A percentile compares a stretch with the other conserved stretches of the same genome.
These are phyloP conservation scores for Ophion ventricosus DNA, from an alignment of 2,888 invertebrate species.

Conservation along the genomic window DNA sequence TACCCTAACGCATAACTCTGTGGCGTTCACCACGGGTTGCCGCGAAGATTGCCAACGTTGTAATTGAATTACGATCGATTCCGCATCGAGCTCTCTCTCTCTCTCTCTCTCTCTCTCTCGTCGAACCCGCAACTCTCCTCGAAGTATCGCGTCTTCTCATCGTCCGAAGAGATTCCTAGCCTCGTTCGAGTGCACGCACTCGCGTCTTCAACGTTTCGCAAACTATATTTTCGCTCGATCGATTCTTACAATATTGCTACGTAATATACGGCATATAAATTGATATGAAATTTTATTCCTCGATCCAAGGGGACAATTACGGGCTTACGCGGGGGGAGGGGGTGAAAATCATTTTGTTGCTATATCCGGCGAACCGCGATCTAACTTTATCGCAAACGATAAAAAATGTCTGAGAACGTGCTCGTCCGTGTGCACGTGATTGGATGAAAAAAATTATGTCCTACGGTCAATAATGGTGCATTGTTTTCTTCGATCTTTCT, in stretches of 20 bases:
- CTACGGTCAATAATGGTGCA: too few species aligned
- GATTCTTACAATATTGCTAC: constrained; percentile 14
- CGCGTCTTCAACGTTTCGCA: constrained; percentile 47
- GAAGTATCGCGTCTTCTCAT: constrained; percentile 48
- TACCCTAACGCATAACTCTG: constrained; percentile 71
- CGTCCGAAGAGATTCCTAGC: constrained; percentile 14
- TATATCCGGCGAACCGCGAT: too few species aligned
- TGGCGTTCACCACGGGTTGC: constrained; percentile 68
- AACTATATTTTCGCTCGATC: constrained; percentile 61
- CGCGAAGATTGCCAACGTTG: constrained; percentile 71
- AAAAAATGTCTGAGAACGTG: too few species aligned
- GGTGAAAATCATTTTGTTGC: too few species aligned
- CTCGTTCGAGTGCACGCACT: constrained; percentile 19
- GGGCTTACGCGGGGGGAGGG: too few species aligned
- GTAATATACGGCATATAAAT: neutral
- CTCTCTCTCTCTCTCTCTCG: constrained; percentile 28
- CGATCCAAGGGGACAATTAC: constrained; percentile 2
- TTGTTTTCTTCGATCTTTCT: neutral
- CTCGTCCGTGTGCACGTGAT: too few species aligned
- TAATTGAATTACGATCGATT: constrained; percentile 73
- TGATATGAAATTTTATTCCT: constrained; percentile 29
- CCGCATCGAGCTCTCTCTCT: constrained; percentile 36
- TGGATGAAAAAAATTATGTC: too few species aligned
- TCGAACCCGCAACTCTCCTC: constrained; percentile 9
- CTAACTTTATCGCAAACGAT: too few species aligned